Evolutionary conservation across 1,140 invertebrate species (phyloP).

Genomic region (Sminthurides bifidus): DNA sequence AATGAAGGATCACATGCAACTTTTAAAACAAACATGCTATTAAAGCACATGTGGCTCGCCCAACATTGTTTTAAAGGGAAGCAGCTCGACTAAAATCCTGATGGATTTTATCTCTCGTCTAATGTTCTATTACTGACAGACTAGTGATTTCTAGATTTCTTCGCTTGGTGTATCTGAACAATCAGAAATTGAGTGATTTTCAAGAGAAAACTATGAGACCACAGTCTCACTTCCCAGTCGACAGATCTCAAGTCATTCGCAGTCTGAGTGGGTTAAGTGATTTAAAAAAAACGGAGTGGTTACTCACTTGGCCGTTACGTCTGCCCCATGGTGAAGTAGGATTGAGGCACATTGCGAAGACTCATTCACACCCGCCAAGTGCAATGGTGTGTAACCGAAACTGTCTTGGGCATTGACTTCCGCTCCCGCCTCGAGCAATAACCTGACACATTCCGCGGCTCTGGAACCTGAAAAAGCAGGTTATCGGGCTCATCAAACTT

Average conservation of each 20-base stretch:
- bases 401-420: conserved; percentile 69
- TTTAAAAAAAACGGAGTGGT: no score
- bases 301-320: conserved; percentile 51
- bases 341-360: conserved; percentile 61
- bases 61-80: no score
- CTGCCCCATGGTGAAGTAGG: conserved; percentile 61
- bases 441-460: conserved; percentile 54
- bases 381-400: conserved; percentile 70
- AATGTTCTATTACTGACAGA: no score
- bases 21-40: no score
- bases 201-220: neutral
- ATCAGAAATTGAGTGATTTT: no score
- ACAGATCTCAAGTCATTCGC: neutral
- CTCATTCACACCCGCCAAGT: conserved; percentile 61
- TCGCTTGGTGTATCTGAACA: no score
- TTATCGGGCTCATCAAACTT: neutral
- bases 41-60: no score
- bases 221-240: no score
- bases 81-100: no score
- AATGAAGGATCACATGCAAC: no score
- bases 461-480: conserved; percentile 57
- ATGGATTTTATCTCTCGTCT: no score
- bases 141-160: no score
- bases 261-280: neutral
- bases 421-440: conserved; percentile 53